A percentile compares a stretch with the other conserved stretches of the same genome.
Evolutionary conservation across 2,113 vertebrate genomes (phyloP).

Genomic region (Hiodon alosoides): DNA sequence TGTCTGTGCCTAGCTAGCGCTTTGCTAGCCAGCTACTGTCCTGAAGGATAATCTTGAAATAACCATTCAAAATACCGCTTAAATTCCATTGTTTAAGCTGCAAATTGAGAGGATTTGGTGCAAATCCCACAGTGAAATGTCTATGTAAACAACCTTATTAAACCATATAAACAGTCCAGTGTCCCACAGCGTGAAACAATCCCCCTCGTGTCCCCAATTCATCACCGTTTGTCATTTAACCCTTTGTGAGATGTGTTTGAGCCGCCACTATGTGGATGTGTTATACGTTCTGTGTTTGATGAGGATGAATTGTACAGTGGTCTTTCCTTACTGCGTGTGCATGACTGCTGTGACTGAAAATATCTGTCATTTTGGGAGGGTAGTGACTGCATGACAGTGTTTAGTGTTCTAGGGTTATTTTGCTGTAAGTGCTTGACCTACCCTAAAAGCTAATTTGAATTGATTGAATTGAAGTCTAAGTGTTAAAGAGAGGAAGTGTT

Average conservation of each 20-base stretch:
- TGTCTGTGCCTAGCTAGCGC: too few relatives aligned
- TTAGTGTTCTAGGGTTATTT: conserved; percentile 37
- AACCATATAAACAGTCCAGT: not conserved
- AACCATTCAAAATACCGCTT: too few relatives aligned
- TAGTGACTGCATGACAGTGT: not conserved
- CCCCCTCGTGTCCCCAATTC: not conserved
- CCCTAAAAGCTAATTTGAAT: conserved; percentile 54
- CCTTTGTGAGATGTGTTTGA: not conserved
- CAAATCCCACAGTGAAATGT: not conserved
- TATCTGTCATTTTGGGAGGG: conserved; percentile 1
- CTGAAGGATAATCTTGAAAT: too few relatives aligned
- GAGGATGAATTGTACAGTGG: not conserved
- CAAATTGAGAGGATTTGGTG: not conserved
- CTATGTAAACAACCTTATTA: not conserved
- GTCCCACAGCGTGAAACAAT: not conserved
- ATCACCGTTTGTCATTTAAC: not conserved
- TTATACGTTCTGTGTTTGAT: not conserved
- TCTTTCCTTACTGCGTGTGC: not conserved
- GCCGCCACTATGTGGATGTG: not conserved
- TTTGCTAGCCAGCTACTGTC: too few relatives aligned
- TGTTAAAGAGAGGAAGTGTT: conserved; percentile 42
- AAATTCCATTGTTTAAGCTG: too few relatives aligned
- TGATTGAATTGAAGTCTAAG: conserved; percentile 57
- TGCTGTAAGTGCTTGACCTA: conserved; percentile 47
- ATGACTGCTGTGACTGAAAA: conserved; percentile 2